Evolutionary conservation across 2,888 invertebrate genomes (phyloP).

Genomic region (Acheta domesticus): DNA sequence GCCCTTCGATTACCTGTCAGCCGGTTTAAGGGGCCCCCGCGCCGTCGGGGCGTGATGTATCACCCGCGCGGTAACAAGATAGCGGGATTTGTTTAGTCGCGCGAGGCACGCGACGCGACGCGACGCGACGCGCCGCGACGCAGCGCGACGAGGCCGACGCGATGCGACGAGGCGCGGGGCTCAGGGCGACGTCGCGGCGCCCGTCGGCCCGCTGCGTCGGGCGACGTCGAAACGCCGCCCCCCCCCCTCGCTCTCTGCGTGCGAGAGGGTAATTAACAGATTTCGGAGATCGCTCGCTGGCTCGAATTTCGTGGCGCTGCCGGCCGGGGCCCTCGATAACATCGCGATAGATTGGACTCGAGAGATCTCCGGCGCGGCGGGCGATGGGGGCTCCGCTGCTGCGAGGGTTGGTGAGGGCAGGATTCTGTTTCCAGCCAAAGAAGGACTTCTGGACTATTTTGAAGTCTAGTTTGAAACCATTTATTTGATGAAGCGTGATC

Average conservation of each 20-base stretch:
- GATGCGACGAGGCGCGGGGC: neutral
- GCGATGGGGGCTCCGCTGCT: too few relatives aligned
- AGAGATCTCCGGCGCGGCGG: neutral
- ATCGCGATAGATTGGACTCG: conserved; percentile 7
- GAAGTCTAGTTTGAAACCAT: too few relatives aligned
- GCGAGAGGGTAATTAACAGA: conserved; percentile 1
- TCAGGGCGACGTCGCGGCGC: neutral
- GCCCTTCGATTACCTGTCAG: conserved; percentile 1
- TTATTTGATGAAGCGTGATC: too few relatives aligned
- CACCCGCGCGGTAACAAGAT: conserved; percentile 7
- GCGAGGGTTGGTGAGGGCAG: too few relatives aligned
- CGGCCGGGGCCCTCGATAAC: neutral
- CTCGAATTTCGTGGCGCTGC: neutral
- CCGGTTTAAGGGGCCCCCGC: neutral
- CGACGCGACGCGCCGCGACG: neutral
- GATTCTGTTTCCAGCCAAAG: too few relatives aligned
- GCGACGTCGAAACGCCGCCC: neutral
- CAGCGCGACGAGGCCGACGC: neutral
- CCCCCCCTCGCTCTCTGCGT: neutral
- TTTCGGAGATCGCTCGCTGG: neutral
- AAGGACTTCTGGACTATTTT: too few relatives aligned
- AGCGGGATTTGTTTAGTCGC: conserved; percentile 18
- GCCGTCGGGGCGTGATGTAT: conserved; percentile 18
- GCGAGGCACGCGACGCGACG: conserved; percentile 7
- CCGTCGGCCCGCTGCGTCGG: neutral